Evolutionary conservation across 2,797 vertebrate genomes (phyloP).

Genomic region (Melanotaenia maccullochi): DNA sequence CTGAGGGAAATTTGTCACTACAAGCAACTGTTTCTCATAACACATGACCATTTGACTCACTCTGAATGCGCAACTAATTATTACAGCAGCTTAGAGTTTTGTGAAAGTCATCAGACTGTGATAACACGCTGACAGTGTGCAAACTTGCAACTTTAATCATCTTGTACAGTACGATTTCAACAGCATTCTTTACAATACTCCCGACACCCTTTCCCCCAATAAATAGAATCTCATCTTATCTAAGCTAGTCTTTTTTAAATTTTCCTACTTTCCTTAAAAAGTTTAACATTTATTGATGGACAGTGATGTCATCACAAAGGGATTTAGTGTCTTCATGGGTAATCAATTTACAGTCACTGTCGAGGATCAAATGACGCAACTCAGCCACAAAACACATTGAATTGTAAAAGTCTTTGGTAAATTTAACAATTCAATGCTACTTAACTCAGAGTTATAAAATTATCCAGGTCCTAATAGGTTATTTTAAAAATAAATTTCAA

Average conservation of each 20-base stretch:
- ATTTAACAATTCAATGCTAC: constrained; percentile 61
- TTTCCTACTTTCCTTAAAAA: constrained; percentile 36
- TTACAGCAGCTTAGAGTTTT: neutral
- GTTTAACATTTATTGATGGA: constrained; percentile 66
- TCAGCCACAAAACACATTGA: constrained; percentile 60
- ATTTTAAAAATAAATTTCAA: constrained; percentile 13
- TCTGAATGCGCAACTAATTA: neutral
- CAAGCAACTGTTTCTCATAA: neutral
- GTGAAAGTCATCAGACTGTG: constrained; percentile 28
- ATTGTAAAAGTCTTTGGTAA: constrained; percentile 62
- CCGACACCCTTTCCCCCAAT: constrained; percentile 59
- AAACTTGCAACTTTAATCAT: constrained; percentile 83
- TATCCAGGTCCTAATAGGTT: constrained; percentile 26
- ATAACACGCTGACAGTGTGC: constrained; percentile 67
- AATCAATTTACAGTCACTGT: constrained; percentile 63
- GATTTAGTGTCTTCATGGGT: constrained; percentile 45
- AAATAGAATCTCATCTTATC: constrained; percentile 71
- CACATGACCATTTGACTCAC: neutral
- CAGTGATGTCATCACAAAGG: constrained; percentile 57
- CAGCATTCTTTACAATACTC: constrained; percentile 75
- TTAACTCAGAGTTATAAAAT: constrained; percentile 50
- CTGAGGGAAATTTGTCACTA: neutral
- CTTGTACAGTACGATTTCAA: constrained; percentile 79
- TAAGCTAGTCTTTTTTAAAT: constrained; percentile 64
- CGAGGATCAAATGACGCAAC: constrained; percentile 41